Evolutionary conservation across 2,888 invertebrate species (phyloP).

Genomic region (Lutraria lutraria): DNA sequence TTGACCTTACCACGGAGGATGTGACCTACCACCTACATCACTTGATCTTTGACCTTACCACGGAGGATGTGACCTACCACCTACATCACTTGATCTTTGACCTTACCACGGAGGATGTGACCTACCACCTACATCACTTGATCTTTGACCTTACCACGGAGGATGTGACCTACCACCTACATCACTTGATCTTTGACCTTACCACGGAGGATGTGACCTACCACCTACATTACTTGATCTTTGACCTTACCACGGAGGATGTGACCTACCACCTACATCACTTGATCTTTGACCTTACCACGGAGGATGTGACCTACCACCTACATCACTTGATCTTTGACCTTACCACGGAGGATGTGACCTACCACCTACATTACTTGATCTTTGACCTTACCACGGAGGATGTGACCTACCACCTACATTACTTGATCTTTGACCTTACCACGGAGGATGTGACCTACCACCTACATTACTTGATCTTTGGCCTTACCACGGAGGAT

Average conservation of each 20-base stretch:
- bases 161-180: slow-evolving; percentile 84
- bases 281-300: too few species aligned
- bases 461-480: slow-evolving; percentile 67
- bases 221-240: slow-evolving; percentile 67
- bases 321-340: slow-evolving; percentile 40
- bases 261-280: slow-evolving; percentile 79
- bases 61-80: slow-evolving; percentile 84
- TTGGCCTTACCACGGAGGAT: too few species aligned
- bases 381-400: too few species aligned
- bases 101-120: slow-evolving; percentile 85
- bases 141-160: too few species aligned
- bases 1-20: too few species aligned
- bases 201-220: slow-evolving; percentile 85
- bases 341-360: slow-evolving; percentile 85
- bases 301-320: slow-evolving; percentile 84
- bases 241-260: too few species aligned
- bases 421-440: slow-evolving; percentile 25
- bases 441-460: slow-evolving; percentile 85
- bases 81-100: slow-evolving; percentile 40
- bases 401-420: slow-evolving; percentile 84
- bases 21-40: slow-evolving; percentile 79
- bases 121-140: slow-evolving; percentile 72
- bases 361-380: slow-evolving; percentile 72
- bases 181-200: slow-evolving; percentile 29
- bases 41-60: too few species aligned